Percentiles rank a stretch among this genome's conserved stretches.
Evolutionary conservation across 2,113 vertebrate species (phyloP).

Genomic region (Tenrec ecaudatus): DNA sequence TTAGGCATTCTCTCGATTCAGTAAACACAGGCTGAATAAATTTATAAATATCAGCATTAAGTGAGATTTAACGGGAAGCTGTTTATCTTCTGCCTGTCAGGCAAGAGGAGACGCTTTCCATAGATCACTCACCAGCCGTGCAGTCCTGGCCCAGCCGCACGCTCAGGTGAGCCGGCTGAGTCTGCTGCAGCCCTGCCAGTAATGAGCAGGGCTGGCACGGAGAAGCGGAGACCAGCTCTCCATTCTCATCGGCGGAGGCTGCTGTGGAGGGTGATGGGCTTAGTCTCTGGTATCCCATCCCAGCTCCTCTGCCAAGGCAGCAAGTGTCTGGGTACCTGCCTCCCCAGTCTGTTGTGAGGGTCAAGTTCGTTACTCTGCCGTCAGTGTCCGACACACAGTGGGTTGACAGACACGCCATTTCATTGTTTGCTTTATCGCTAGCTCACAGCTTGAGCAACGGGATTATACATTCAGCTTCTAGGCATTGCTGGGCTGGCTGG

Average conservation of each 20-base stretch:
- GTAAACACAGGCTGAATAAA: constrained; percentile 89
- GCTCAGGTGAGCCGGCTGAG: constrained; percentile 40
- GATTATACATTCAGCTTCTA: rapidly evolving
- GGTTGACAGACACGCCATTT: neutral
- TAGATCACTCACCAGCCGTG: constrained; percentile 71
- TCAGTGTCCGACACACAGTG: neutral
- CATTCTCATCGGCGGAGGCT: rapidly evolving
- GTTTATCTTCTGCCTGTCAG: constrained; percentile 86
- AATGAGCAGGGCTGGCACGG: neutral
- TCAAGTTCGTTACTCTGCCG: neutral
- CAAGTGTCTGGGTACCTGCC: too few species aligned
- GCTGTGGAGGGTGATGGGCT: too few species aligned
- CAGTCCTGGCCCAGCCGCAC: neutral
- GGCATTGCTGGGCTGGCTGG: neutral
- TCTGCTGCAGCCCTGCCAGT: neutral
- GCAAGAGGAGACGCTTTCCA: constrained; percentile 42
- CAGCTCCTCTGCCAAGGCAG: neutral
- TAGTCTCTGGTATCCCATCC: rapidly evolving
- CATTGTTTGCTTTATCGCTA: neutral
- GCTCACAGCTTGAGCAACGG: neutral
- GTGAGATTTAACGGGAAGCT: constrained; percentile 86
- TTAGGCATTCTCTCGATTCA: constrained; percentile 87
- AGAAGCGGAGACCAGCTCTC: neutral
- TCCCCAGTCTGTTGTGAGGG: neutral
- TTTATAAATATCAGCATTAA: constrained; percentile 93